phyloP scores from a whole-genome alignment of 2,113 vertebrate genomes.

The Mesocricetus auratus region DNA sequence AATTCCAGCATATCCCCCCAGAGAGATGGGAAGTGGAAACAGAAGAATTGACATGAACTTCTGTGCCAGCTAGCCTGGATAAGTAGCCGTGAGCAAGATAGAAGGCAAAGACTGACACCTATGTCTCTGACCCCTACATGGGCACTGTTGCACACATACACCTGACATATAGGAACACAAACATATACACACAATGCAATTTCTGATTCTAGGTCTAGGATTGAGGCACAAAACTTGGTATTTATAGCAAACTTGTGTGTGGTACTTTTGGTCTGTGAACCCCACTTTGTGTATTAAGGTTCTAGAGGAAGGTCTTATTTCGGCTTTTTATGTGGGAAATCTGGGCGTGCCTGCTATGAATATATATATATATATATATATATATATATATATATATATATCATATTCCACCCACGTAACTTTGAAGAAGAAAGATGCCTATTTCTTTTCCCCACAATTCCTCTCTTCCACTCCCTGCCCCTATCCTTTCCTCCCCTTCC shows the following conservation, averaged over 20 bases:
- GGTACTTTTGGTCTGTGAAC: conserved; percentile 40
- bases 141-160: neutral
- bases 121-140: neutral
- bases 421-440: conserved; percentile 80
- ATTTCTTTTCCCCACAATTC: conserved; percentile 80
- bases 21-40: neutral
- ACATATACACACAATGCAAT: neutral
- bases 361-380: too few relatives aligned
- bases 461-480: conserved; percentile 75
- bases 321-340: conserved; percentile 65
- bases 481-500: conserved; percentile 73
- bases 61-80: neutral
- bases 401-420: conserved; percentile 78
- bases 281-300: neutral
- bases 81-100: neutral
- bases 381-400: too few relatives aligned
- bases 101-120: neutral
- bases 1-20: neutral
- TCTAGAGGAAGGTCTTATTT: conserved; percentile 61
- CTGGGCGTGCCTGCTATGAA: conserved; percentile 76
- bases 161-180: neutral
- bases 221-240: neutral
- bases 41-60: neutral
- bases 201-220: conserved; percentile 24
- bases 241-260: conserved; percentile 19